phyloP scores from a whole-genome alignment of 2,888 invertebrate species.

The Hartigia nigra region DNA sequence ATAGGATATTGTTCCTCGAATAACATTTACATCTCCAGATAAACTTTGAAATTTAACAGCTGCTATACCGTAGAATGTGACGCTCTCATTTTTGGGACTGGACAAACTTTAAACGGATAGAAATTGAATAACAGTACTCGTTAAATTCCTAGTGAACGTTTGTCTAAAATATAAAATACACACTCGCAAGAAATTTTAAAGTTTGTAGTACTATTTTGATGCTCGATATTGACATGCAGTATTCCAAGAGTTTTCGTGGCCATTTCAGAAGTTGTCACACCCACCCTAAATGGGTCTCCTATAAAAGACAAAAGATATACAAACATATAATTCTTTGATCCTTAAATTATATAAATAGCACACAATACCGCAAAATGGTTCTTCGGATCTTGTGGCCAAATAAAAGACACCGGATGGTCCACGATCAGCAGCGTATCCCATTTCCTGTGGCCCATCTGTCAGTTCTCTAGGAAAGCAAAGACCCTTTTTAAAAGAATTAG shows the following conservation, averaged over 20 bases:
- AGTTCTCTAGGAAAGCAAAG: conserved; percentile 68
- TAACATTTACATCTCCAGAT: conserved; percentile 25
- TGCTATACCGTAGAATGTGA: conserved; percentile 50
- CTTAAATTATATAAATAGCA: not conserved
- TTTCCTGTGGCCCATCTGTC: conserved; percentile 55
- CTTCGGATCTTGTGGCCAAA: conserved; percentile 67
- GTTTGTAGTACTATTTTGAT: conserved; percentile 60
- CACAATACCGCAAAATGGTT: conserved; percentile 70
- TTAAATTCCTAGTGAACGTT: not conserved
- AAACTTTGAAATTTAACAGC: conserved; percentile 45
- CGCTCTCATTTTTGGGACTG: conserved; percentile 38
- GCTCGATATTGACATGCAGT: conserved; percentile 63
- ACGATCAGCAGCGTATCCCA: conserved; percentile 56
- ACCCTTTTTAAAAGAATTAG: conserved; percentile 67
- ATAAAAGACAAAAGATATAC: not conserved
- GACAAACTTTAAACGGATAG: conserved; percentile 41
- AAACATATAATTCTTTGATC: not conserved
- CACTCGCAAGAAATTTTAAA: conserved; percentile 69
- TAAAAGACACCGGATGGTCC: conserved; percentile 69
- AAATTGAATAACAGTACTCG: conserved; percentile 14
- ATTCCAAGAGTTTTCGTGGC: conserved; percentile 65
- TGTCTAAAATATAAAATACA: conserved; percentile 44
- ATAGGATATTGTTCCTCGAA: conserved; percentile 48
- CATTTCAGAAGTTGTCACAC: conserved; percentile 65
- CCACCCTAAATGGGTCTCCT: conserved; percentile 65